phyloP scores from a whole-genome alignment of 2,888 invertebrate species.

The Aelia acuminata region DNA sequence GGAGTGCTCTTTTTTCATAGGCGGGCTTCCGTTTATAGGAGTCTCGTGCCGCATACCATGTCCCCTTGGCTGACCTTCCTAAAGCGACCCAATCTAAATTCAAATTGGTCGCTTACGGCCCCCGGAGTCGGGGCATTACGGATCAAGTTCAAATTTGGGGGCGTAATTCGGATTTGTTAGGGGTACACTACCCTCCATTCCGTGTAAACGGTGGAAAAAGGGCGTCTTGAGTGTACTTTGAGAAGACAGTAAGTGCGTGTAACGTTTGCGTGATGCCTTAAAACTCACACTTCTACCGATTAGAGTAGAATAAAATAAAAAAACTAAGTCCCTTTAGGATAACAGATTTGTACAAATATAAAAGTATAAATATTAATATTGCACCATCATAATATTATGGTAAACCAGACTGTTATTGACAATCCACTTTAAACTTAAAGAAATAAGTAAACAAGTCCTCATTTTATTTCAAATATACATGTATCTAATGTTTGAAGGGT shows the following conservation, averaged over 20 bases:
- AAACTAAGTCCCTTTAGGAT: too few relatives aligned
- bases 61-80: conserved; percentile 12
- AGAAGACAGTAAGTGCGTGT: not conserved
- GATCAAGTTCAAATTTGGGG: conserved; percentile 28
- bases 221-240: not conserved
- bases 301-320: too few relatives aligned
- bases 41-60: conserved; percentile 29
- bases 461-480: too few relatives aligned
- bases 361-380: too few relatives aligned
- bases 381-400: too few relatives aligned
- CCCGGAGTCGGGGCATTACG: not conserved
- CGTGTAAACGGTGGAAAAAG: not conserved
- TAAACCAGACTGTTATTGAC: too few relatives aligned
- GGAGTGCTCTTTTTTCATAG: conserved; percentile 26
- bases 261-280: too few relatives aligned
- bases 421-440: too few relatives aligned
- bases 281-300: too few relatives aligned
- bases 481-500: too few relatives aligned
- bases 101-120: conserved; percentile 30
- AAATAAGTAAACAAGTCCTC: too few relatives aligned
- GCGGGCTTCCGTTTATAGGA: conserved; percentile 31
- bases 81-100: conserved; percentile 31
- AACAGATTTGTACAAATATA: too few relatives aligned
- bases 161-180: conserved; percentile 6
- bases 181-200: not conserved